Conservation (phyloP, 1,140 invertebrate species). For the Drosophila oshimai region DNA sequence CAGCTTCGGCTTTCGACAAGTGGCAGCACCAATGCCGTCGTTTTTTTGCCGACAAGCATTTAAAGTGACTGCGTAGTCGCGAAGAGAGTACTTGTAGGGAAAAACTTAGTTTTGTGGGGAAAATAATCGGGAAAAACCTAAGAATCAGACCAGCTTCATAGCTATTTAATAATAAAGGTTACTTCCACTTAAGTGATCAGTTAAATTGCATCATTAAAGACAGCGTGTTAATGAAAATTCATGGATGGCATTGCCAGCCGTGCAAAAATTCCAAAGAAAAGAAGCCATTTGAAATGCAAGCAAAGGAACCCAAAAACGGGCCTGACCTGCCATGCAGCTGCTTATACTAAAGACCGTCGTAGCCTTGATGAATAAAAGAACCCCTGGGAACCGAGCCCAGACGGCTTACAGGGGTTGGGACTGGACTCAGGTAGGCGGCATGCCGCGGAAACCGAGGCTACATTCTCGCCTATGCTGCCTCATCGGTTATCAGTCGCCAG, state of each 20-base stretch:
- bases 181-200: background rate
- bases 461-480: background rate
- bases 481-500: constrained; percentile 3
- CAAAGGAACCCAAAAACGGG: background rate
- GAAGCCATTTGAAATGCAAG: background rate
- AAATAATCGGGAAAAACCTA: background rate
- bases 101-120: background rate
- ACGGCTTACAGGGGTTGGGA: constrained; percentile 17
- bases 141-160: background rate
- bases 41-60: constrained; percentile 1
- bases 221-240: background rate
- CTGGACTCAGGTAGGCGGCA: constrained; percentile 4
- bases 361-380: background rate
- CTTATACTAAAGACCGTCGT: background rate
- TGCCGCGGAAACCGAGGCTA: constrained; percentile 10
- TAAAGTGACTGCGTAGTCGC: background rate
- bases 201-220: background rate
- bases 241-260: constrained; percentile 15
- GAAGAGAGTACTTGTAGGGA: background rate
- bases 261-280: background rate
- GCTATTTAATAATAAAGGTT: background rate
- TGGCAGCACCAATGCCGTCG: background rate
- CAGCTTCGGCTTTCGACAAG: background rate
- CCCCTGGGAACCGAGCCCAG: constrained; percentile 9
- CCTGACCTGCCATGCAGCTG: constrained; percentile 14